Evolutionary conservation across 2,888 invertebrate genomes (phyloP).

Genomic region (Microctonus aethiopoides): DNA sequence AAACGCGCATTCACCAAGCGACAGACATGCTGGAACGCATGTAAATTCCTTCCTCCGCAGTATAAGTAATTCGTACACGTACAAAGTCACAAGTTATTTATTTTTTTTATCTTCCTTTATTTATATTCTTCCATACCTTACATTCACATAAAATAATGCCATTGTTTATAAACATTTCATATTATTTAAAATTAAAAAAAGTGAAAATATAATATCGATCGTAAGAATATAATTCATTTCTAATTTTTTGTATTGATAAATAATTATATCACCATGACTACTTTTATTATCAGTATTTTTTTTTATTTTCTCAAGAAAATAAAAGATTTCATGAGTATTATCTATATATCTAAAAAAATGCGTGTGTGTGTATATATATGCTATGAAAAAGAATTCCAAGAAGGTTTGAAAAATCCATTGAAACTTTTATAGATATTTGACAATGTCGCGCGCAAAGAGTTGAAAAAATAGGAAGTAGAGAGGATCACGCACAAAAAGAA

Average conservation of each 20-base stretch:
- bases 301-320: no score
- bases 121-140: background rate
- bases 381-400: background rate
- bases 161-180: background rate
- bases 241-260: no score
- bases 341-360: no score
- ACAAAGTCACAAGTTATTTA: background rate
- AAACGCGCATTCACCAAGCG: constrained; percentile 47
- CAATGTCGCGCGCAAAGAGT: background rate
- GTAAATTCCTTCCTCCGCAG: constrained; percentile 58
- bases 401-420: background rate
- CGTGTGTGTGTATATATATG: no score
- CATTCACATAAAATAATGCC: no score
- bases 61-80: constrained; percentile 29
- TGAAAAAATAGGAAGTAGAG: constrained; percentile 9
- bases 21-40: constrained; percentile 62
- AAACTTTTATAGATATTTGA: background rate
- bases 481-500: background rate
- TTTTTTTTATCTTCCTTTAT: background rate
- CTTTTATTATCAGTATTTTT: no score
- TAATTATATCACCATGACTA: no score
- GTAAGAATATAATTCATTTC: no score
- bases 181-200: background rate
- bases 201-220: no score
- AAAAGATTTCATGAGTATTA: no score